Conservation (phyloP, 2,888 invertebrate species). For the Diadromus collaris region DNA sequence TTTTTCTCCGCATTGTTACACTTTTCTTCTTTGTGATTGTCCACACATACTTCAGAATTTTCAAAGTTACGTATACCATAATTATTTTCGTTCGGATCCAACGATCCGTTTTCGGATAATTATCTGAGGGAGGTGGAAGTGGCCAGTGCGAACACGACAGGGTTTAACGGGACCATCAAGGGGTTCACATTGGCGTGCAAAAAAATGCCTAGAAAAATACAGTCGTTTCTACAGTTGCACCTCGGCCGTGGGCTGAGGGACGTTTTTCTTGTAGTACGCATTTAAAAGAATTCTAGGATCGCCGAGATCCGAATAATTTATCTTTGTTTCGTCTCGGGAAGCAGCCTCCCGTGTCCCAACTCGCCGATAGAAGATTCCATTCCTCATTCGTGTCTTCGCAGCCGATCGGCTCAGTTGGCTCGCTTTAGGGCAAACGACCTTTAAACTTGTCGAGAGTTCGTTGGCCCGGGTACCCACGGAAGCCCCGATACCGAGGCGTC, state of each 20-base stretch:
- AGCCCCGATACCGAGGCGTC: slow-evolving; percentile 2
- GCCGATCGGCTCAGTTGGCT: slow-evolving; percentile 28
- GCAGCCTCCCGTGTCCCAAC: background rate
- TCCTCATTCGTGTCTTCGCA: slow-evolving; percentile 35
- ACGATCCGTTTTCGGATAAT: background rate
- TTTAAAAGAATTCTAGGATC: background rate
- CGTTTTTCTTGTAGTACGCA: background rate
- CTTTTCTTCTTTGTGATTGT: background rate
- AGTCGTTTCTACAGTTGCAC: background rate
- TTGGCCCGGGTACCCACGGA: slow-evolving; percentile 42
- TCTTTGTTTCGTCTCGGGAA: slow-evolving; percentile 2
- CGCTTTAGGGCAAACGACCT: slow-evolving; percentile 55
- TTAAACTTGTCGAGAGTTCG: slow-evolving; percentile 55
- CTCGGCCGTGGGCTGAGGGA: background rate
- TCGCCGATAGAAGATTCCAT: slow-evolving; percentile 37
- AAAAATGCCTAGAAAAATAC: background rate
- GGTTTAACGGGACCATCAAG: no score
- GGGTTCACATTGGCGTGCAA: no score
- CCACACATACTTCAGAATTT: background rate
- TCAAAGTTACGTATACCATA: background rate
- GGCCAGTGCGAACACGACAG: no score
- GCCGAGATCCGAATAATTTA: slow-evolving; percentile 11
- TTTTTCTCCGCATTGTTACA: background rate
- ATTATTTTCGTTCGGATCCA: no score
- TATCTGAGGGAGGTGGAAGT: no score